Evolutionary conservation across 2,797 vertebrate species (phyloP), one percentile per base, ranked within the genome.

Genomic region (Xenopus petersii): DNA sequence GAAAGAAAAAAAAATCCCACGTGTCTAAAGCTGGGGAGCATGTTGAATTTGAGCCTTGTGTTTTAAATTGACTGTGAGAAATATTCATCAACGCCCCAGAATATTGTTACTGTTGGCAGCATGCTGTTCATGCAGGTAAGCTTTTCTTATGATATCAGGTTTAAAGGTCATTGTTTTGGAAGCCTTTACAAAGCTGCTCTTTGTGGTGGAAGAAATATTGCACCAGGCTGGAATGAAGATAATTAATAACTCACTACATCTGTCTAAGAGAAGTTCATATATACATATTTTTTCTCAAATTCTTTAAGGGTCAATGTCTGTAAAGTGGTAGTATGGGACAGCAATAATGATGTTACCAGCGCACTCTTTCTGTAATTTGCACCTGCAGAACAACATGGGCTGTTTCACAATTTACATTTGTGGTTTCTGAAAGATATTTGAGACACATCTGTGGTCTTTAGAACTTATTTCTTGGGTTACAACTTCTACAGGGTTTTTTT

Each of bases 141-240:
- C 66, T 55, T 67, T 56, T 67, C 51, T 55, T 67, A 67, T 67
- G 51, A 67, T 67, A 55, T 67, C 66, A 55, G 16, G 66, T 56
- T 67, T 67, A 56, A 55, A 67, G 66, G 49, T 30, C 49, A 33
- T 55, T 33, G 21, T 55, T 51, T 47, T 55, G 49, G 24, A 67
- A 67, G 51, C 26, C 51, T 36, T 67, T 54, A 33, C 51, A 55
- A 33, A 55, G 49, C 51, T 26, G 21, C n/a, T 26, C 26, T 56
- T 56, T 51, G 66, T 55, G 15, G 66, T 16, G 51, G 10, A 9
- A 67, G 51, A 47, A 55, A 67, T n/a, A 67, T 56, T 30, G 48
- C 51, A 55, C 49, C 55, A 55, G 51, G 24, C 13, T 33, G 15
- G 51, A 67, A 2, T 33, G 49, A 30, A 56, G 21, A 30, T 67